phyloP scores from a whole-genome alignment of 2,113 vertebrate species.

The Serinus canaria region DNA sequence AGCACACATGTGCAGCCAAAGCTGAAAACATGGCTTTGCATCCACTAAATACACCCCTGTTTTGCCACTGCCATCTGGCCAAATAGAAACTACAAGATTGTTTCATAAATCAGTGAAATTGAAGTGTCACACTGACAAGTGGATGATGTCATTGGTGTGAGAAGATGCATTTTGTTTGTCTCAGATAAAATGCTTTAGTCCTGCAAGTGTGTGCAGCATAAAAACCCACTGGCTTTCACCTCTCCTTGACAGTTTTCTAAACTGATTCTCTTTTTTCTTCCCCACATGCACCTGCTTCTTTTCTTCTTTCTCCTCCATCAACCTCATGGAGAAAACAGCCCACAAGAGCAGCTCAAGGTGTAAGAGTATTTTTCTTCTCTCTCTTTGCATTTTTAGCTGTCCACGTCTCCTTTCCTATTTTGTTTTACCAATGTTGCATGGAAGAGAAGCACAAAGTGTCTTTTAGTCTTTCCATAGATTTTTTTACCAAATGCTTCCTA shows the following conservation, averaged over 20 bases:
- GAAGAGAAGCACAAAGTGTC: not conserved
- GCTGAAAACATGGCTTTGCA: not conserved
- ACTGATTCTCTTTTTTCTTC: not conserved
- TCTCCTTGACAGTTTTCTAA: not conserved
- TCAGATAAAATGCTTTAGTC: not conserved
- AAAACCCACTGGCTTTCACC: not conserved
- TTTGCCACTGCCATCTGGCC: not conserved
- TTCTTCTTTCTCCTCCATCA: not conserved
- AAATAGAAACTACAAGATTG: fast-evolving
- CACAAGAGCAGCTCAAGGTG: not conserved
- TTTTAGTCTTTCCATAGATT: not conserved
- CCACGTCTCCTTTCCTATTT: not conserved
- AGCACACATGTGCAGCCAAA: fast-evolving
- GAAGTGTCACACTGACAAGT: not conserved
- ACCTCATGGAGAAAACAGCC: not conserved
- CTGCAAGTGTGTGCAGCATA: not conserved
- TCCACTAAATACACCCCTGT: no score
- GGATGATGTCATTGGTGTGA: fast-evolving
- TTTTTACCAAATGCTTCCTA: not conserved
- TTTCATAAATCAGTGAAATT: not conserved
- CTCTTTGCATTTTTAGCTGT: not conserved
- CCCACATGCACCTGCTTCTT: not conserved
- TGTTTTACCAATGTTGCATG: not conserved
- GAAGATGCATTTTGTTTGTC: not conserved
- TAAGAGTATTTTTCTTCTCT: not conserved